Evolutionary conservation across 2,113 vertebrate genomes (phyloP).

Genomic region (Anarrhichthys ocellatus): DNA sequence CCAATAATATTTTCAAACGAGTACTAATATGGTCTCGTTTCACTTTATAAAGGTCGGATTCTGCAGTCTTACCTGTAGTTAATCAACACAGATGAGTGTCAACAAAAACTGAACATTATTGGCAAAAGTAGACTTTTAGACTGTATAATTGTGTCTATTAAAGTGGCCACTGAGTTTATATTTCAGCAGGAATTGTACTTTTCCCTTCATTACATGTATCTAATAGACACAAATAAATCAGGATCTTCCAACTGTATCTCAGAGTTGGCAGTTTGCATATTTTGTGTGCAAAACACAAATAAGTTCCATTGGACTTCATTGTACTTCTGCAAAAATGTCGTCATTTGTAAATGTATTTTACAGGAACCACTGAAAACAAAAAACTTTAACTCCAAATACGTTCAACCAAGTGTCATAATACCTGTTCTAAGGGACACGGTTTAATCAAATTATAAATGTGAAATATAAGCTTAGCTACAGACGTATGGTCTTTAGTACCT

Average conservation of each 20-base stretch:
- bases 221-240: not conserved
- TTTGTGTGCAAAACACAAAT: conserved; percentile 8
- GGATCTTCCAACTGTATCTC: not conserved
- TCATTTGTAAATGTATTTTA: conserved; percentile 1
- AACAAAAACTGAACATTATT: not conserved
- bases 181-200: not conserved
- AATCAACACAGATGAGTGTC: not conserved
- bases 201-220: not conserved
- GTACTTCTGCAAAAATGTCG: not conserved
- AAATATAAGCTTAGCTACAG: not conserved
- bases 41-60: too few species aligned
- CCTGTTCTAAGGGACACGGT: not conserved
- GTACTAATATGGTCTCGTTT: too few species aligned
- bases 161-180: not conserved
- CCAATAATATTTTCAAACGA: not conserved
- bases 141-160: too few species aligned
- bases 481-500: too few species aligned
- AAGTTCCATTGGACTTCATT: not conserved
- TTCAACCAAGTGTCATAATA: not conserved
- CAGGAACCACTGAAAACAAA: not conserved
- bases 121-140: not conserved
- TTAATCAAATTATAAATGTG: not conserved
- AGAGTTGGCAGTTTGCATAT: not conserved
- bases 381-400: not conserved
- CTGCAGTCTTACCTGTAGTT: too few species aligned